Evolutionary conservation across 2,797 vertebrate genomes (phyloP), one percentile per base, ranked within the genome.

Genomic region (Micromesistius poutassou): DNA sequence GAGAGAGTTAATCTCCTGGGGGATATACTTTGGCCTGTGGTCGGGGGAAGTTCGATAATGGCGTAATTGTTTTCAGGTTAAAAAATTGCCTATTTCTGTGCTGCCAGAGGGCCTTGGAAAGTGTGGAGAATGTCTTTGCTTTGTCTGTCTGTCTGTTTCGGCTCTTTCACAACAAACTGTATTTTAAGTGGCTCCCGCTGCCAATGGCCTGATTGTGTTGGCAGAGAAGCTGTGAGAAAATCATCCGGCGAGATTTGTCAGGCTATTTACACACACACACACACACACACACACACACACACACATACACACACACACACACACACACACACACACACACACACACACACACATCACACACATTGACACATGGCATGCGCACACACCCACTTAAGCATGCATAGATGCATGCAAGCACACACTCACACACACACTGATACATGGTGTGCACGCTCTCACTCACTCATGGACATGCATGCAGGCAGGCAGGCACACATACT

Each of bases 11-110:
- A 79, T 50, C 80, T 81, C 76, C 0, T 28, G 14, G 79, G 85
- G 83, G 78, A 73, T 73, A 55, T 71, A 77, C 81, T 83, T 76
- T 81, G 86, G 83, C 76, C 74, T 74, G 78, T 80, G 84, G 76
- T 88, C 87, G 86, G 86, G n/a, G 85, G 68, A 86, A 84, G 77
- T 78, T 78, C 19, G 3, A 79, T 87, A 82, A 89, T 83, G 71
- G 82, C 73, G 75, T 91, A 89, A 91, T 93, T 91, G 89, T 91
- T 91, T 86, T 87, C 90, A 90, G 91, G 89, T 90, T 89, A 86
- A 86, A 90, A 85, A 87, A 79, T 74, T 79, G 83, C 80, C 73
- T 62, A 62, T 62, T 62, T 62, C 74, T 81, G 31, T 75, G 78
- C 82, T 89, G 85, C 85, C 87, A 87, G 79, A 85, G 72, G 82